Conservation (phyloP, 2,888 invertebrate genomes). For the Trichopoda pennipes region DNA sequence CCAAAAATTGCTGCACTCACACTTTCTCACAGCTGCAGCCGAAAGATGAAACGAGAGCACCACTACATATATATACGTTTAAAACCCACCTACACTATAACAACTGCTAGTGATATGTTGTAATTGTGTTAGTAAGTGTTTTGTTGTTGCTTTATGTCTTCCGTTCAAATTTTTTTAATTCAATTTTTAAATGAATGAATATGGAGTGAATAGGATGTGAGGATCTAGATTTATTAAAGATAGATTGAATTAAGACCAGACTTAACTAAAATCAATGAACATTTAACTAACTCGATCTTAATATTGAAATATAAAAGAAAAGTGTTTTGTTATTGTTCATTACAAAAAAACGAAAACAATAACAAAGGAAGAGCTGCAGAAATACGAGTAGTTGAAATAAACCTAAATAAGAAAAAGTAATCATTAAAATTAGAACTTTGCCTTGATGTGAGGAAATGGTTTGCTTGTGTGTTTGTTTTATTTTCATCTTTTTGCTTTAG, state of each 20-base stretch:
- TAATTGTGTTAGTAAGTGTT: conserved; percentile 12
- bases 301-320: conserved; percentile 21
- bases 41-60: conserved; percentile 56
- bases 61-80: conserved; percentile 7
- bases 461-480: no score
- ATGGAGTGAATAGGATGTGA: conserved; percentile 50
- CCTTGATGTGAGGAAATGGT: conserved; percentile 78
- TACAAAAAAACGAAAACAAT: not conserved
- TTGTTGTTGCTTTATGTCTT: conserved; percentile 32
- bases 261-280: not conserved
- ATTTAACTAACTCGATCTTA: conserved; percentile 19
- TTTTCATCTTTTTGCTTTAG: conserved; percentile 5
- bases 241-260: conserved; percentile 2
- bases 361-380: not conserved
- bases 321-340: not conserved
- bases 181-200: conserved; percentile 37
- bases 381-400: conserved; percentile 5
- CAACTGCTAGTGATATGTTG: conserved; percentile 27
- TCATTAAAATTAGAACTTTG: conserved; percentile 71
- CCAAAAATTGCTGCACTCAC: conserved; percentile 55
- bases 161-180: conserved; percentile 45
- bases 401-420: conserved; percentile 36
- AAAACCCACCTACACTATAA: conserved; percentile 2
- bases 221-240: conserved; percentile 54
- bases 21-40: conserved; percentile 33